A percentile compares a stretch with the other conserved stretches of the same genome.
phyloP scores from a whole-genome alignment of 1,140 invertebrate genomes.

The Gryon sp. region DNA sequence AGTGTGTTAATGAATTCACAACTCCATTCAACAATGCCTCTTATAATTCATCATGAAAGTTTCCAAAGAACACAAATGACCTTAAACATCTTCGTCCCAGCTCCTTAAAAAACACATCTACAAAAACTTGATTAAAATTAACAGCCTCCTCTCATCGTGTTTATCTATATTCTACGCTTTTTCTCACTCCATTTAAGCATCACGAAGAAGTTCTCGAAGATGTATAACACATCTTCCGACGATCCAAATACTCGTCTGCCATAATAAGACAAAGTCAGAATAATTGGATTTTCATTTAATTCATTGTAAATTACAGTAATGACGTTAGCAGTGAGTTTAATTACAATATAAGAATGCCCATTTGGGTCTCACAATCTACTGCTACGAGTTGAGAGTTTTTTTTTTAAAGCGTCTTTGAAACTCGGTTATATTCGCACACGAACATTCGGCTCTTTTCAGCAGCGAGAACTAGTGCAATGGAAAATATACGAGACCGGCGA shows the following conservation, averaged over 20 bases:
- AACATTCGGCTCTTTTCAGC: constrained; percentile 27
- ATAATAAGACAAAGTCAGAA: not conserved
- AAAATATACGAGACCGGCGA: constrained; percentile 55
- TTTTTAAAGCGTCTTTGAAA: constrained; percentile 32
- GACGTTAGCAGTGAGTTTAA: constrained; percentile 3
- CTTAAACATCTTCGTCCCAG: no score
- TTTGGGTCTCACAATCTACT: constrained; percentile 15
- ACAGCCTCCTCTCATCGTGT: not conserved
- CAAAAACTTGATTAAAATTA: constrained; percentile 4
- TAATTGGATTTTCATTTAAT: constrained; percentile 2
- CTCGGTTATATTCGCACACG: constrained; percentile 11
- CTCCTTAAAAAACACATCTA: not conserved
- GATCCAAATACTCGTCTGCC: no score
- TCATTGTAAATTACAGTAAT: not conserved
- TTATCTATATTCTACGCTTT: no score
- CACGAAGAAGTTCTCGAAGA: no score
- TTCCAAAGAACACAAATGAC: no score
- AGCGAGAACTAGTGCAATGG: constrained; percentile 41
- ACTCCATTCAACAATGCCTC: no score
- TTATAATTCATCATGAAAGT: no score
- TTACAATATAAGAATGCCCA: constrained; percentile 22
- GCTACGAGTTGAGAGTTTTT: constrained; percentile 12
- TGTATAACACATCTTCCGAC: no score
- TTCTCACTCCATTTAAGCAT: not conserved
- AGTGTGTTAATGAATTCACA: no score